These are phyloP conservation scores for Lepidostoma basale DNA, from an alignment of 1,140 invertebrate genomes.

Conservation along the genomic window DNA sequence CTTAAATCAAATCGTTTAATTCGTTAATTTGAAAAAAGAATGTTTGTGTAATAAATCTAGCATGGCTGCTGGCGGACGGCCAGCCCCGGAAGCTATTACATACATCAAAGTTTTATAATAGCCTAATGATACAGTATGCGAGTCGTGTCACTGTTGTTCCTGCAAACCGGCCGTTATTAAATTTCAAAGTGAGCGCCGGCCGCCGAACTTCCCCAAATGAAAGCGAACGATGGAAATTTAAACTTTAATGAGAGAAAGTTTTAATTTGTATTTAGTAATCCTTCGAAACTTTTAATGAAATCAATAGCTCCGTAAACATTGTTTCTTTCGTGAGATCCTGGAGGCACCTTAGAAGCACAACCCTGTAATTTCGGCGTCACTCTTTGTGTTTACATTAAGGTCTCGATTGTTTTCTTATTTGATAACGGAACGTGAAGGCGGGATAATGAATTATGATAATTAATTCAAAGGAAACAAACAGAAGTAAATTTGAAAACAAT, in stretches of 20 bases:
- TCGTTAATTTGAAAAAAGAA: not conserved
- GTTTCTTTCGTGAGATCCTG: constrained; percentile 9
- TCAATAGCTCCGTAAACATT: constrained; percentile 34
- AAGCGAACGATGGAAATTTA: constrained; percentile 25
- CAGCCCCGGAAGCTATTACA: not conserved
- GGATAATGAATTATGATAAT: constrained; percentile 19
- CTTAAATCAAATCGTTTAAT: no score
- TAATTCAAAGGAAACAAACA: not conserved
- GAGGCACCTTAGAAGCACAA: not conserved
- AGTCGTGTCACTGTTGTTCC: constrained; percentile 2
- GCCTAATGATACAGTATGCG: constrained; percentile 16
- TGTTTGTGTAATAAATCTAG: not conserved
- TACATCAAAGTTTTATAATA: constrained; percentile 16
- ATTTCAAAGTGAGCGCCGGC: constrained; percentile 20
- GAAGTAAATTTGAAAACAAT: not conserved
- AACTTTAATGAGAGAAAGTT: constrained; percentile 38
- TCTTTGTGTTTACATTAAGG: not conserved
- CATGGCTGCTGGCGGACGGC: not conserved
- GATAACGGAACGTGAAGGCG: not conserved
- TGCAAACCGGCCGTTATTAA: constrained; percentile 6
- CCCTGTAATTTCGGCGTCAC: constrained; percentile 17
- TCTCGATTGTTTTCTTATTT: constrained; percentile 12
- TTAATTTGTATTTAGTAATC: constrained; percentile 38
- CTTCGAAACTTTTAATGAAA: constrained; percentile 34
- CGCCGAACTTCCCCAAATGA: constrained; percentile 11